Base-by-base conservation (phyloP, 2,888 invertebrate species). In the Belgica antarctica region DNA sequence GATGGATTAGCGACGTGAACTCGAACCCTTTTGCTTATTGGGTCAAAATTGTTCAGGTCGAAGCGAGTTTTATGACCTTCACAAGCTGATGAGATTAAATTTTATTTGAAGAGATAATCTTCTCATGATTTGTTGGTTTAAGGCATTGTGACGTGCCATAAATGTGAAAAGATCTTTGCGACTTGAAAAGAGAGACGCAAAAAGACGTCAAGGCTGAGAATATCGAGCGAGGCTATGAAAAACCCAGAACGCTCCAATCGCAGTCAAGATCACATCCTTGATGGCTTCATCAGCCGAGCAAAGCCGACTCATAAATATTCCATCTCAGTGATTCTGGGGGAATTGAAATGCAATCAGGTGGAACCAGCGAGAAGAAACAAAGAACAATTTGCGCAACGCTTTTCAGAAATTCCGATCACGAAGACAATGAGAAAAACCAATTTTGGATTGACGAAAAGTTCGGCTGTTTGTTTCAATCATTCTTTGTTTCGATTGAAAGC, bases 71-170 rank as follows among this genome's bases (percentile, higher is more conserved):
- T 41, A 41, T 15, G 25, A 31, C 2, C 12, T 17, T 57, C 24
- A 8, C 15, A 62, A 28, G 31, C 17, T 24, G 22, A 63, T 36
- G 36, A 22, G 63, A 34, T 63, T 22, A 27, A 41, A 19, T 1
- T 1, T 24, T 36, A 63, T 63, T 41, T n/a, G n/a, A 63, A 31
- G 19, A 63, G 63, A 63, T 63, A 36, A 63, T 63, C 63, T 63
- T n/a, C 36, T 36, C 36, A 63, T 63, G 63, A 63, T 63, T 63
- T 63, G 63, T 63, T 63, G 63, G 63, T 63, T 63, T 63, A 36
- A 61, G n/a, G 17, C 63, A 63, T 36, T 63, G 8, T n/a, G 41
- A 41, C 41, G 12, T 41, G 41, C 41, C 41, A n/a, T 34, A 12
- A n/a, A n/a, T n/a, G n/a, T n/a, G n/a, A n/a, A n/a, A n/a, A n/a